phyloP scores from a whole-genome alignment of 2,113 vertebrate species.

The Baryphthengus martii region DNA sequence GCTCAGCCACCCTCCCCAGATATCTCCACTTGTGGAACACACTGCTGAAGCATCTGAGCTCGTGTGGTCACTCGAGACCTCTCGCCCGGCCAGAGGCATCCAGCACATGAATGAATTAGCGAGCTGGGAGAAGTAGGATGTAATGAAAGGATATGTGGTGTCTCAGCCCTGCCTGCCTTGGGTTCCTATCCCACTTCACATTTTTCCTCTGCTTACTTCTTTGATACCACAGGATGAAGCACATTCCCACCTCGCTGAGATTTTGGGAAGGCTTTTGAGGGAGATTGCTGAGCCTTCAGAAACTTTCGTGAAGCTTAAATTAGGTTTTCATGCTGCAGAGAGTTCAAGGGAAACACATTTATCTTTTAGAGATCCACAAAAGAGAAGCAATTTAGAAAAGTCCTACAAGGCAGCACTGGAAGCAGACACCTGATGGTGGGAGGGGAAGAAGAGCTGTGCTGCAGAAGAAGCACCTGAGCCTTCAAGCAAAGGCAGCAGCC shows the following conservation, averaged over 20 bases:
- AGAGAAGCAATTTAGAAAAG: neutral
- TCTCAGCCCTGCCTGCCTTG: neutral
- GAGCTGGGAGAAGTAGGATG: neutral
- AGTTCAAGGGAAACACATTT: neutral
- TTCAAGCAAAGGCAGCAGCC: accelerated
- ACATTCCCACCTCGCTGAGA: neutral
- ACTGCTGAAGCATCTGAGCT: neutral
- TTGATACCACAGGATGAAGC: neutral
- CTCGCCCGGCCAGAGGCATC: neutral
- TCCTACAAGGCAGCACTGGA: accelerated
- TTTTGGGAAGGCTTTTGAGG: neutral
- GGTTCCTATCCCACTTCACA: neutral
- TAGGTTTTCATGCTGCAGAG: neutral
- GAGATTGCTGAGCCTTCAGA: constrained; percentile 8
- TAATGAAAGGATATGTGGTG: accelerated
- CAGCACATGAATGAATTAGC: neutral
- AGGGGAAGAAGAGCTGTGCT: neutral
- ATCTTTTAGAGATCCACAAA: neutral
- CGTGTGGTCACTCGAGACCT: accelerated
- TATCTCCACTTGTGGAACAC: accelerated
- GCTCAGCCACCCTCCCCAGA: neutral
- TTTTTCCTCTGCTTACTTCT: neutral
- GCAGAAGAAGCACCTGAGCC: accelerated
- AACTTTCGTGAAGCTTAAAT: constrained; percentile 1
- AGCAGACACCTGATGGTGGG: neutral